Evolutionary conservation across 37 sponge, comb jelly and placozoan genomes (phyloP), one percentile per base, ranked within the genome.

Genomic region (Beroe ovata): DNA sequence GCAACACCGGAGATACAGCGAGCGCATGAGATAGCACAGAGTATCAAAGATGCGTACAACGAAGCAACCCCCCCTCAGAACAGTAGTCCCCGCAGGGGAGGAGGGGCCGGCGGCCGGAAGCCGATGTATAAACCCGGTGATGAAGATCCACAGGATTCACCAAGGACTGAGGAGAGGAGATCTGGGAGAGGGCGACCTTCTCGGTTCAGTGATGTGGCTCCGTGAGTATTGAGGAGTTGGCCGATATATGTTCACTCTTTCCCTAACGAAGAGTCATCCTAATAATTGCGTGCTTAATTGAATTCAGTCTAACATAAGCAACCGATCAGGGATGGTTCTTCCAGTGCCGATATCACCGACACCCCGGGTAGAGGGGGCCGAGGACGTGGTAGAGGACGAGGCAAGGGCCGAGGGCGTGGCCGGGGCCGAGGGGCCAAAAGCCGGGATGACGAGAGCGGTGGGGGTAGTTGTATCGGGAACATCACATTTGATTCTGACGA

Each of bases 121-220:
- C 36, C 69, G 36, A 77, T 77, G 84, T 77, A 25, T 35, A 77
- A 77, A 26, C 84, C 84, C 2, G 84, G 84, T 8, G 84, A 77
- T 77, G 84, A 77, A 1, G 84, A 39, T 16, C 54, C 54, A 11
- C 11, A 11, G 54, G 54, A 47, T 6, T 47, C 54, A 16, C 54
- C 54, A 16, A 47, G 54, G 11, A 11, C 11, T 6, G 54, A 47
- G 54, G 54, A 47, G 54, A 47, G 54, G 54, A 47, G 11, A 11
- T 6, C 11, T 47, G 54, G 54, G 11, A 11, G 54, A 11, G 54
- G 54, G 11, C 6, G 54, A 47, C 54, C 6, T 11, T 47, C 54
- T 6, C 6, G 54, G 54, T 47, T 47, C 54, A 47, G 54, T 47
- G 54, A 47, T 47, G 11, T 16, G 11, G 11, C 54, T 6, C 54